Conservation (phyloP, 2,888 invertebrate species). For the Petrolisthes cinctipes region DNA sequence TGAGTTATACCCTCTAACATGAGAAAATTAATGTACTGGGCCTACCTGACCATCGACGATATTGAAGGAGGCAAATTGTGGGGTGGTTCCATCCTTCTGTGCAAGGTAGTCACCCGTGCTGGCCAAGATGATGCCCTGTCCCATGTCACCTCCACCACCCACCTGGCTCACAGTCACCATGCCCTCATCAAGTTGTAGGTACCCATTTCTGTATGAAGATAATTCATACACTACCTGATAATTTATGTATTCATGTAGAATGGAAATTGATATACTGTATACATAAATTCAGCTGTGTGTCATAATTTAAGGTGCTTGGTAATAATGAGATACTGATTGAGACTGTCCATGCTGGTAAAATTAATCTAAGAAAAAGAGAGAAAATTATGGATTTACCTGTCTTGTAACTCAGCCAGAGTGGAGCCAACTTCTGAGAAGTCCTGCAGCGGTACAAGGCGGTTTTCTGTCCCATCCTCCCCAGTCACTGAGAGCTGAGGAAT, state of each 20-base stretch:
- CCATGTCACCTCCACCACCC: slow-evolving; percentile 40
- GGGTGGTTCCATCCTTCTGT: slow-evolving; percentile 46
- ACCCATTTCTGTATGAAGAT: slow-evolving; percentile 28
- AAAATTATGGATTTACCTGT: slow-evolving; percentile 33
- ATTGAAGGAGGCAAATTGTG: slow-evolving; percentile 48
- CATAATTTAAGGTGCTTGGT: no score
- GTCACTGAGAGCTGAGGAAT: slow-evolving; percentile 35
- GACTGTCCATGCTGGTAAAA: no score
- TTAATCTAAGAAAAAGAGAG: background rate
- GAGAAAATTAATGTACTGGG: background rate
- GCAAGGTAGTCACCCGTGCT: slow-evolving; percentile 48
- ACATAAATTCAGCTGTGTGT: no score
- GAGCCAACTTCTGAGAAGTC: slow-evolving; percentile 42
- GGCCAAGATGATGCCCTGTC: slow-evolving; percentile 42
- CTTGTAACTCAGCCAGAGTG: slow-evolving; percentile 38
- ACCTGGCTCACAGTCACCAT: slow-evolving; percentile 45
- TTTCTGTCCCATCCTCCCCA: slow-evolving; percentile 47
- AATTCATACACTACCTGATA: no score
- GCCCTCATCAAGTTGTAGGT: slow-evolving; percentile 46
- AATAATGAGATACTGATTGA: no score
- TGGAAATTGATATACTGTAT: no score
- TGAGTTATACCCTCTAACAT: background rate
- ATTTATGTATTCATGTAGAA: no score
- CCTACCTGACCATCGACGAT: slow-evolving; percentile 52
- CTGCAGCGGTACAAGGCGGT: slow-evolving; percentile 41